Evolutionary conservation across 2,888 invertebrate genomes (phyloP).

Genomic region (Pachydiplax longipennis): DNA sequence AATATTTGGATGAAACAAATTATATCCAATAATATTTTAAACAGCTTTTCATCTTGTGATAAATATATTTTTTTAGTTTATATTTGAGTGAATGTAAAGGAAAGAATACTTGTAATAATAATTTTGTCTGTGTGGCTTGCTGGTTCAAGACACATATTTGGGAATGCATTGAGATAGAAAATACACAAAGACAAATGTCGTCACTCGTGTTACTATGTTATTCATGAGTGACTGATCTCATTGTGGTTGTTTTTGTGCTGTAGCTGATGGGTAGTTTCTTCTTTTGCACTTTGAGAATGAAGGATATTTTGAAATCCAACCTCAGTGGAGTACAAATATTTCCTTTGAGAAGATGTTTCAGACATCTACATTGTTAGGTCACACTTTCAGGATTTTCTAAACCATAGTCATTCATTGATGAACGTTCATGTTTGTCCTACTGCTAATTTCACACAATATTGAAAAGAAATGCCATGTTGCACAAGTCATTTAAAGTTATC

Average conservation of each 20-base stretch:
- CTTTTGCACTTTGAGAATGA: background rate
- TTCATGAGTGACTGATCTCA: constrained; percentile 38
- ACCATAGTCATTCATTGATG: too few relatives aligned
- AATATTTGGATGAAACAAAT: constrained; percentile 4
- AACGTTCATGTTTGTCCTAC: too few relatives aligned
- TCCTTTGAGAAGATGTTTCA: background rate
- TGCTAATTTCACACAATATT: too few relatives aligned
- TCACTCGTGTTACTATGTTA: constrained; percentile 6
- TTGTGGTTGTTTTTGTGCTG: constrained; percentile 31
- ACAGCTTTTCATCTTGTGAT: constrained; percentile 8
- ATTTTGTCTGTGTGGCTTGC: constrained; percentile 25
- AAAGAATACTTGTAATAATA: constrained; percentile 23
- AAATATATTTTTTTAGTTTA: constrained; percentile 43
- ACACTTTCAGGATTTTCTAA: too few relatives aligned
- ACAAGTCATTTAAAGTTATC: too few relatives aligned
- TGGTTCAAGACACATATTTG: constrained; percentile 36
- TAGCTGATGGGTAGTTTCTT: constrained; percentile 25
- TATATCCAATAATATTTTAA: constrained; percentile 8
- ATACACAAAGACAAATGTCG: constrained; percentile 40
- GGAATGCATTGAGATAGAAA: constrained; percentile 21
- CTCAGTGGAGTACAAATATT: constrained; percentile 12
- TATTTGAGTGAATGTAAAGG: constrained; percentile 23
- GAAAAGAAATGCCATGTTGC: too few relatives aligned
- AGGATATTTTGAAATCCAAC: background rate
- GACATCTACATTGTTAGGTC: background rate